Evolutionary conservation across 2,888 invertebrate species (phyloP).

Genomic region (Metellina segmentata): DNA sequence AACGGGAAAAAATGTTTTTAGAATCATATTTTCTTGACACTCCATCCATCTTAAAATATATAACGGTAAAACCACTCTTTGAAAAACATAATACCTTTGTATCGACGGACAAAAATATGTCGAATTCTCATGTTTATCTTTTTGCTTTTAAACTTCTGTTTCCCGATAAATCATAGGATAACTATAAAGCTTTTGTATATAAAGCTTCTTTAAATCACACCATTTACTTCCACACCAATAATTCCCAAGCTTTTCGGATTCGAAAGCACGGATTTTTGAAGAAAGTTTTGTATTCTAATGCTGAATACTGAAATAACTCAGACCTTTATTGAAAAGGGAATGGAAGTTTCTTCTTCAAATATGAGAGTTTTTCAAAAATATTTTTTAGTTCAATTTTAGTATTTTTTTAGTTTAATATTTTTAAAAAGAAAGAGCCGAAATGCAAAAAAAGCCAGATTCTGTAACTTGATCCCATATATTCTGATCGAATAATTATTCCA

Average conservation of each 20-base stretch:
- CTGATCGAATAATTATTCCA: too few relatives aligned
- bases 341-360: not conserved
- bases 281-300: not conserved
- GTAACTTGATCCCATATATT: too few relatives aligned
- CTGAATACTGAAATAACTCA: not conserved
- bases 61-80: not conserved
- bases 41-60: not conserved
- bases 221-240: not conserved
- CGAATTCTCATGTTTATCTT: constrained; percentile 1
- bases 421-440: too few relatives aligned
- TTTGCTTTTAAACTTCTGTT: not conserved
- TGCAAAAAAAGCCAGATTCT: too few relatives aligned
- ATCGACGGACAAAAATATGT: not conserved
- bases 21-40: not conserved
- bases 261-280: not conserved
- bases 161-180: not conserved
- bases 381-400: not conserved
- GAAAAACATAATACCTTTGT: not conserved
- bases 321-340: not conserved
- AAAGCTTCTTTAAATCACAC: not conserved
- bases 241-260: not conserved
- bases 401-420: too few relatives aligned
- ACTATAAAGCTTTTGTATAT: not conserved
- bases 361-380: not conserved
- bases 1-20: not conserved